Percentiles rank a stretch among this genome's conserved stretches.
These are phyloP conservation scores for Colinus virginianus DNA, from an alignment of 2,113 vertebrate genomes.

Conservation along the genomic window DNA sequence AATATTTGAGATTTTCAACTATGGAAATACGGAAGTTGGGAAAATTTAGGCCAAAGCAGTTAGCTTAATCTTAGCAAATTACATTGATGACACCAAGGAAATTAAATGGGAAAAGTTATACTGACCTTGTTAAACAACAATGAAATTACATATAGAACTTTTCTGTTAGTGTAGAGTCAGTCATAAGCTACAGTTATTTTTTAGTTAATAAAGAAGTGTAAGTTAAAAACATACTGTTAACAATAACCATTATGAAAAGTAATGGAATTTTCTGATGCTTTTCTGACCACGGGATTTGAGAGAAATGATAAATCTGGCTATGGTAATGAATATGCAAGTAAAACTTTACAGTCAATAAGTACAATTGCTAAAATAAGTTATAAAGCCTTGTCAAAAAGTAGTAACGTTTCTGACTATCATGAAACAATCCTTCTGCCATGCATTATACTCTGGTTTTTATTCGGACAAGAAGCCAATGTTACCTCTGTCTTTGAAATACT, in stretches of 20 bases:
- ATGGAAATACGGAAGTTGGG: background rate
- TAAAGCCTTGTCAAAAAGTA: background rate
- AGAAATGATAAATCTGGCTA: background rate
- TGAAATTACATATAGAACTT: background rate
- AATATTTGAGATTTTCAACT: background rate
- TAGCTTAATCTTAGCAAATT: background rate
- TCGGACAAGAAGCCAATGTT: background rate
- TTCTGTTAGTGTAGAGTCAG: background rate
- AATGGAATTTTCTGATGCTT: conserved; percentile 14
- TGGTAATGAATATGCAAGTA: background rate
- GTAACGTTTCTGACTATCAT: fast-evolving
- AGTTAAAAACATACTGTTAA: background rate
- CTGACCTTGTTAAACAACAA: conserved; percentile 36
- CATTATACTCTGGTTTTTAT: background rate
- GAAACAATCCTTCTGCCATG: background rate
- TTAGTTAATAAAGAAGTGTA: background rate
- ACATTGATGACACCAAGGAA: background rate
- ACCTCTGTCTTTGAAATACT: background rate
- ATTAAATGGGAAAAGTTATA: conserved; percentile 3
- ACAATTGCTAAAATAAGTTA: background rate
- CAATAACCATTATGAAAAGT: background rate
- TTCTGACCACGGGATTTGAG: background rate
- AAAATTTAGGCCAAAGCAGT: background rate
- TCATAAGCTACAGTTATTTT: background rate
- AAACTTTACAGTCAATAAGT: background rate